phyloP scores from a whole-genome alignment of 2,113 vertebrate genomes.

The Heterochromis multidens region DNA sequence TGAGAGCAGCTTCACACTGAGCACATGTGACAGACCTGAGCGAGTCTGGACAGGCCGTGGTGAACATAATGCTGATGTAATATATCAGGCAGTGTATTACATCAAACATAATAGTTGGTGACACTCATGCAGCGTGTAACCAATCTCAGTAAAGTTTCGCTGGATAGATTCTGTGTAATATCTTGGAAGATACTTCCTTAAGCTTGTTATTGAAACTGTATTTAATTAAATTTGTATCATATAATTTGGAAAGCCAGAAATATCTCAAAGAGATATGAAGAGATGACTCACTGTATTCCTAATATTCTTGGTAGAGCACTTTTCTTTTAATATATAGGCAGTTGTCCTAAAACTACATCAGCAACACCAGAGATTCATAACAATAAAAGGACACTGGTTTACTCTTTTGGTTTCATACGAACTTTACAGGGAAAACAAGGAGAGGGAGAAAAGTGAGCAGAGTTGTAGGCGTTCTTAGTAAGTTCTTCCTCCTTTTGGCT shows the following conservation, averaged over 20 bases:
- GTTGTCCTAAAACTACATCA: background rate
- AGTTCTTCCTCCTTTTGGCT: background rate
- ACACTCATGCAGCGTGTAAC: too few relatives aligned
- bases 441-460: background rate
- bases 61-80: too few relatives aligned
- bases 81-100: too few relatives aligned
- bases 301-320: background rate
- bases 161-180: background rate
- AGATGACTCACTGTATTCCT: fast-evolving
- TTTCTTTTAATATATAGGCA: background rate
- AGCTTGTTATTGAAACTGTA: background rate
- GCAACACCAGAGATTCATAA: background rate
- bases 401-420: background rate
- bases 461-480: too few relatives aligned
- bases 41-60: background rate
- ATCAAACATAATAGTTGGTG: background rate
- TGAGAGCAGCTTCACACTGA: fast-evolving
- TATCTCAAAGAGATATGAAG: background rate
- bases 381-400: background rate
- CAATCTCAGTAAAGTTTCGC: too few relatives aligned
- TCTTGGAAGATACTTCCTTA: background rate
- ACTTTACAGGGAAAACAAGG: background rate
- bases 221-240: background rate
- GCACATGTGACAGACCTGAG: background rate
- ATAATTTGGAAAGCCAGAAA: background rate